phyloP scores from a whole-genome alignment of 2,888 invertebrate species.

The Entomobrya multifasciata region DNA sequence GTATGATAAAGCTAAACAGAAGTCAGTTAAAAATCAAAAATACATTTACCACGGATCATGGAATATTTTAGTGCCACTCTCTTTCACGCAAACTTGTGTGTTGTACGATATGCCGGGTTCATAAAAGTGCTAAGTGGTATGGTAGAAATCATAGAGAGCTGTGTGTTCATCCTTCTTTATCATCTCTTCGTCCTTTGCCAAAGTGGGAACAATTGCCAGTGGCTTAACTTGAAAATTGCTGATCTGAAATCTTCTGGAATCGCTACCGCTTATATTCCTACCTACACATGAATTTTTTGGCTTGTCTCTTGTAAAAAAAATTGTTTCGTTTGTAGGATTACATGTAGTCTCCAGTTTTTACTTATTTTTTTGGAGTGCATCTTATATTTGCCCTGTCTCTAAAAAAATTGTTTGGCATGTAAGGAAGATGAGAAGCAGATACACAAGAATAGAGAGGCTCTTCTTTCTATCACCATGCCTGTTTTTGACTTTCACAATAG shows the following conservation, averaged over 20 bases:
- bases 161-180: background rate
- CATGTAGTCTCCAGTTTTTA: constrained; percentile 12
- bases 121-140: constrained; percentile 33
- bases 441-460: constrained; percentile 29
- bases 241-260: constrained; percentile 53
- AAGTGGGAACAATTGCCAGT: constrained; percentile 49
- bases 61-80: background rate
- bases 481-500: constrained; percentile 44
- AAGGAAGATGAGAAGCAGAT: constrained; percentile 64
- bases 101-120: background rate
- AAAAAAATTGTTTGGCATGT: constrained; percentile 32
- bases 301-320: no score
- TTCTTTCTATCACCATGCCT: constrained; percentile 18
- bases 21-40: constrained; percentile 35
- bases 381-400: constrained; percentile 28
- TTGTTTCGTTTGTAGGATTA: constrained; percentile 57
- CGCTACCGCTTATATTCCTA: background rate
- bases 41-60: background rate
- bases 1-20: constrained; percentile 62
- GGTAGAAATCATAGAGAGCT: constrained; percentile 41
- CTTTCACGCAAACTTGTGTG: constrained; percentile 2
- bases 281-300: background rate
- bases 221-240: constrained; percentile 59
- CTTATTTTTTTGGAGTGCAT: constrained; percentile 47
- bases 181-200: constrained; percentile 29